Evolutionary conservation across 2,888 invertebrate species (phyloP), one percentile per base, ranked within the genome.

Genomic region (Psylliodes chrysocephalus): DNA sequence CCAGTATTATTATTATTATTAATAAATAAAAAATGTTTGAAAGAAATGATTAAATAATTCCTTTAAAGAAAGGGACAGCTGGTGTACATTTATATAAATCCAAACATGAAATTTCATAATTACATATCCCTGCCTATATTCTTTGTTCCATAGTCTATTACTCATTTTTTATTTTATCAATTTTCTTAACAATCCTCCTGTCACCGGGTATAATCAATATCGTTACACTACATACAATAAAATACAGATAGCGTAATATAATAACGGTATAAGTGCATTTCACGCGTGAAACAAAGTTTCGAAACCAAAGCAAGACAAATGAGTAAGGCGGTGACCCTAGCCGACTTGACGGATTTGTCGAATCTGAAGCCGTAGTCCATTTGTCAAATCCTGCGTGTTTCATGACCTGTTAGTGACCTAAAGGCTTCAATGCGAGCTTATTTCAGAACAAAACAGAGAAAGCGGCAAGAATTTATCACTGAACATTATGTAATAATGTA

Each of bases 341-440:
- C 40, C 40, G 15, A 54, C 54, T 54, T 54, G 54, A 54, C 54
- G 54, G 54, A 38, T 54, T 18, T 40, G 40, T 54, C 40, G 54
- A 64, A 55, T 57, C 63, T 56, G 56, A 63, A 47, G 25, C 54
- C 47, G 12, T 40, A 52, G 33, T 53, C 22, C 33, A 47, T 55
- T 63, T 60, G 55, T 56, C 52, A 42, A 62, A 57, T 54, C 14
- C 40, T 15, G 6, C 38, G 15, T 28, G 25, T 54, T 54, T 54
- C 40, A 15, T 54, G 40, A 54, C 54, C 54, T 25, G 22, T 25
- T 25, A 25, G 8, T 54, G 54, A 54, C 40, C 40, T 38, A 10
- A 7, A 42, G 42, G 42, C 18, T 10, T 47, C 10, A n/a, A 2
- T 14, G 6, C 7, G 18, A 42, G 42, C 15, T 17, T 14, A 17